Evolutionary conservation across 1,140 invertebrate genomes (phyloP), one percentile per base, ranked within the genome.

Genomic region (Daktulosphaira vitifoliae): DNA sequence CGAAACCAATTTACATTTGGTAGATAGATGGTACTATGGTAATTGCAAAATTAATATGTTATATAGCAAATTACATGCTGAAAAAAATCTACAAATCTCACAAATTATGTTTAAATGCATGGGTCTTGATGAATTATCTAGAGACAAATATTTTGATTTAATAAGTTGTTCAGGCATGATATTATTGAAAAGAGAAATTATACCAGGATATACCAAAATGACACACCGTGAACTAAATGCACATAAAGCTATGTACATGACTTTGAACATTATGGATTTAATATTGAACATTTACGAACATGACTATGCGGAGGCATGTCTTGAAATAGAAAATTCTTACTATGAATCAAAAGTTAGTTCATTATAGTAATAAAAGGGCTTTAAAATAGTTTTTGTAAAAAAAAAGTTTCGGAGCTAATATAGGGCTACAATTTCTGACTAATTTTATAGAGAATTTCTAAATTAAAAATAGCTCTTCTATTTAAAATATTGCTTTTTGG

Each of bases 251-350:
- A 33, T 62, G 42, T 33, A 33, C 11, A 8, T 62, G 1, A 18
- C 56, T 18, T 15, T 62, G 16, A 25, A 62, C 23, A 20, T n/a
- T 18, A 33, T 62, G 11, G 42, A 62, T 33, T 48, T 62, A 11
- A 15, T 46, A 20, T 1, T 62, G 25, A 29, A 1, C 22, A 48
- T 39, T 29, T 62, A 62, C 2, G 56, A 62, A 33, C 11, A 5
- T 8, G 56, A 62, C 22, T 33, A 33, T 7, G 2, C 25, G 8
- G 56, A 62, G 20, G 56, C 23, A 1, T 29, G 39, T 16, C 39
- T 5, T 44, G 5, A 16, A 15, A 15, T 44, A n/a, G n/a, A 44
- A n/a, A n/a, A 44, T 44, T n/a, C n/a, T 13, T n/a, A n/a, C n/a
- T n/a, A n/a, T n/a, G n/a, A n/a, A n/a, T n/a, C n/a, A n/a, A n/a